Evolutionary conservation across 2,113 vertebrate genomes (phyloP).

Genomic region (Scalopus aquaticus): DNA sequence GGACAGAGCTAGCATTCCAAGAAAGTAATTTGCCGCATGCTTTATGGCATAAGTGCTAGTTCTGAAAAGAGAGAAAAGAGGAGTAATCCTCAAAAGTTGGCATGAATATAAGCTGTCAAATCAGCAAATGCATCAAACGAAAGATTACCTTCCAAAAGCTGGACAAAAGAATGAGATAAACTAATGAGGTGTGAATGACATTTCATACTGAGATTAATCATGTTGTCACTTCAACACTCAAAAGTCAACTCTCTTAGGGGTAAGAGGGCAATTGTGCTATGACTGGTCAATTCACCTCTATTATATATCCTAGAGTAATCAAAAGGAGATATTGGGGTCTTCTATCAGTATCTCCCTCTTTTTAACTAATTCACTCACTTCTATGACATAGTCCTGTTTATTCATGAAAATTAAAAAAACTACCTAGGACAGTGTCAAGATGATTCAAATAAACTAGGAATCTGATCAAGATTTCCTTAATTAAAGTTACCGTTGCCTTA

Average conservation of each 20-base stretch:
- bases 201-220: constrained; percentile 16
- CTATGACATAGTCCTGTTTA: not conserved
- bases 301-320: not conserved
- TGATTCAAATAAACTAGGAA: not conserved
- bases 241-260: not conserved
- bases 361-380: not conserved
- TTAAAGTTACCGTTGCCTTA: not conserved
- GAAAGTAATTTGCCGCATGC: not conserved
- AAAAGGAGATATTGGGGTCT: not conserved
- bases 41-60: not conserved
- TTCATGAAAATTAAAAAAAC: not conserved
- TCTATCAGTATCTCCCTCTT: not conserved
- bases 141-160: not conserved
- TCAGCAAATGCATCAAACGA: not conserved
- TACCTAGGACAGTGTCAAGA: not conserved
- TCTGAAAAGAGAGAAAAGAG: not conserved
- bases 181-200: not conserved
- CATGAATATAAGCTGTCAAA: constrained; percentile 23
- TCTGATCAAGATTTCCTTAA: not conserved
- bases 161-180: constrained; percentile 45
- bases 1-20: not conserved
- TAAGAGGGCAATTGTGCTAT: not conserved
- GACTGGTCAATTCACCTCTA: not conserved
- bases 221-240: not conserved
- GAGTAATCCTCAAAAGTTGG: not conserved